phyloP scores from a whole-genome alignment of 2,113 vertebrate genomes.

The Azemiops feae region DNA sequence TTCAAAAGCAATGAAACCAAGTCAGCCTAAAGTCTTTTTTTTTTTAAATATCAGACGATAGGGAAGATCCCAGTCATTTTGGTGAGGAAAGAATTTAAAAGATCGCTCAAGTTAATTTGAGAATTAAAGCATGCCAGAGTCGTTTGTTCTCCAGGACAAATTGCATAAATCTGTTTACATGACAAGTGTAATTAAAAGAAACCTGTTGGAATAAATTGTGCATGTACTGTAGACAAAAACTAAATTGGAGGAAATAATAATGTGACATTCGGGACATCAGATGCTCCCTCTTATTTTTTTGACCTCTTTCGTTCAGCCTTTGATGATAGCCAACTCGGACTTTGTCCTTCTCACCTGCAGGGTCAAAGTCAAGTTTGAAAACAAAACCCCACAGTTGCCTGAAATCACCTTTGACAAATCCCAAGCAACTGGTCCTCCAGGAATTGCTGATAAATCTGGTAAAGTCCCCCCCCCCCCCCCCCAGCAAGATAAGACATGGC shows the following conservation, averaged over 20 bases:
- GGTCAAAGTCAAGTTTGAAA: conserved; percentile 68
- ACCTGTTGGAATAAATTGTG: neutral
- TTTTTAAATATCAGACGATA: no score
- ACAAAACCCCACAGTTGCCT: conserved; percentile 62
- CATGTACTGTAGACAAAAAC: neutral
- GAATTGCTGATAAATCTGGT: neutral
- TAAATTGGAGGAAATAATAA: neutral
- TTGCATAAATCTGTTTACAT: neutral
- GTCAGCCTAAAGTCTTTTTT: no score
- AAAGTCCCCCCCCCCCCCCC: neutral
- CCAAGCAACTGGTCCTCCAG: conserved; percentile 18
- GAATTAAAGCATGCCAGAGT: neutral
- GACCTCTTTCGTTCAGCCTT: neutral
- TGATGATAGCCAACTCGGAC: neutral
- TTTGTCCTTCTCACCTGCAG: conserved; percentile 48
- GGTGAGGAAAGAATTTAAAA: neutral
- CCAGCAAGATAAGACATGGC: neutral
- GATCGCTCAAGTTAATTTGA: neutral
- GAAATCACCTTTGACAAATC: conserved; percentile 59
- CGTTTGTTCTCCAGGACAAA: neutral
- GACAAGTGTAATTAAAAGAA: neutral
- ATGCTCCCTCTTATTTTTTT: neutral
- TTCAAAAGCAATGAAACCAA: no score
- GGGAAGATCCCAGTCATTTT: neutral
- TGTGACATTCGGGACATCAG: neutral